Evolutionary conservation across 2,113 vertebrate genomes (phyloP), one percentile per base, ranked within the genome.

Genomic region (Heterotis niloticus): DNA sequence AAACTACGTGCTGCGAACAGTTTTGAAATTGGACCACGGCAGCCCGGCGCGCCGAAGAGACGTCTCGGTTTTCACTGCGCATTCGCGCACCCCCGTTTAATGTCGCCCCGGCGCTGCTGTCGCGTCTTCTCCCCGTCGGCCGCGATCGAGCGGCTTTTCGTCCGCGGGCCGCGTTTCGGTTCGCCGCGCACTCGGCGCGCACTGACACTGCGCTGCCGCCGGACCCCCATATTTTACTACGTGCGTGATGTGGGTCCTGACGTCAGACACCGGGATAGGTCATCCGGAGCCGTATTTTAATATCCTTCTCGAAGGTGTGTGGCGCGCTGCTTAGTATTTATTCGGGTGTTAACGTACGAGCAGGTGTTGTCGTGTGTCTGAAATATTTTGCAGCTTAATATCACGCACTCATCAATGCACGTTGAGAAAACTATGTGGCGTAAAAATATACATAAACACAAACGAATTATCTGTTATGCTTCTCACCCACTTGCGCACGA

Each of bases 211-310:
- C 75, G 70, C 72, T 69, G 64, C 23, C n/a, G n/a, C 11, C 18
- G 76, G 76, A 16, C 83, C 78, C 78, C 77, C 83, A 82, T 79
- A 83, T 80, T 65, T 85, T 77, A 75, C 81, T 81, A 86, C 89
- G 87, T 87, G 78, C 72, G 78, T 12, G 71, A 81, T 77, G 34
- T 88, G 87, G 90, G 91, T 89, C 88, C 80, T 93, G 88, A 92
- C 91, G 91, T 92, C 88, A 92, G 56, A 59, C 29, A 73, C 74
- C 64, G 7, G 79, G 85, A 87, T 87, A 86, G 86, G 84, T 87
- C 84, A 76, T 80, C 84, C 77, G 67, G 74, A 75, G 52, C 57
- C 81, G 66, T 69, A 78, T 78, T 78, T 80, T 83, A 81, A 80
- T 81, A 78, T 66, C 52, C 56, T 75, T 78, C 65, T 77, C 64